A percentile compares a stretch with the other conserved stretches of the same genome.
Conservation (phyloP, 2,888 invertebrate species). For the Fragum whitleyi region DNA sequence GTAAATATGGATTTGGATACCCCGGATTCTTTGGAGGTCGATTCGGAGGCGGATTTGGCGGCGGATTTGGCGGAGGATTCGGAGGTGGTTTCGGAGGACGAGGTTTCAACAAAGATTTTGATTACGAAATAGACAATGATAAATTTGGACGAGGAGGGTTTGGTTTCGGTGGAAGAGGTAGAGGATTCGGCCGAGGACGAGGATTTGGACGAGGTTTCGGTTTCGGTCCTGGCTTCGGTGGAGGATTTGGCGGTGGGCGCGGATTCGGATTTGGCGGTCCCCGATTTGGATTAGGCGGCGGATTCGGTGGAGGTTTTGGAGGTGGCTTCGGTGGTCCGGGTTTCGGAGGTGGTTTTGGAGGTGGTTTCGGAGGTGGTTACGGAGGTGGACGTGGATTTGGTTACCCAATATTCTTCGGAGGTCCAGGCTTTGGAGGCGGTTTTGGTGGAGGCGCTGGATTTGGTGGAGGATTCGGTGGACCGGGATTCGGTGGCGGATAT, state of each 20-base stretch:
- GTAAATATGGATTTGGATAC: not conserved
- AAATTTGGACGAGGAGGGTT: no score
- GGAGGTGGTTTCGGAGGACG: not conserved
- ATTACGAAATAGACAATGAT: no score
- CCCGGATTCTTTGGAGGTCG: not conserved
- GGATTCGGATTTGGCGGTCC: not conserved
- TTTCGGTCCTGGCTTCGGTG: not conserved
- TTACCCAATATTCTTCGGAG: not conserved
- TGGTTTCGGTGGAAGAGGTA: not conserved
- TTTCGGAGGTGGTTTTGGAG: not conserved
- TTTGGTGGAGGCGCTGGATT: not conserved
- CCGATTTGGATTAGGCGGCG: not conserved
- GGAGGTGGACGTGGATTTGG: not conserved
- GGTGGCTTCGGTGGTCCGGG: not conserved
- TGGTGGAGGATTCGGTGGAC: not conserved
- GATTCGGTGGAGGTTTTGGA: not conserved
- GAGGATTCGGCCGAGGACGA: not conserved
- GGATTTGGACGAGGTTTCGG: not conserved
- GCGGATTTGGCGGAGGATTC: not conserved
- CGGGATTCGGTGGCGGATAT: no score
- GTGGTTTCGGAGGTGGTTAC: not conserved
- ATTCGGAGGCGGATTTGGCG: slow-evolving; percentile 5
- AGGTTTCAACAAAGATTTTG: not conserved
- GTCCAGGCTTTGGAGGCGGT: not conserved
- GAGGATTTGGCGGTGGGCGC: no score